Conservation (phyloP, 1,140 invertebrate species). For the Drosophila tropicalis region DNA sequence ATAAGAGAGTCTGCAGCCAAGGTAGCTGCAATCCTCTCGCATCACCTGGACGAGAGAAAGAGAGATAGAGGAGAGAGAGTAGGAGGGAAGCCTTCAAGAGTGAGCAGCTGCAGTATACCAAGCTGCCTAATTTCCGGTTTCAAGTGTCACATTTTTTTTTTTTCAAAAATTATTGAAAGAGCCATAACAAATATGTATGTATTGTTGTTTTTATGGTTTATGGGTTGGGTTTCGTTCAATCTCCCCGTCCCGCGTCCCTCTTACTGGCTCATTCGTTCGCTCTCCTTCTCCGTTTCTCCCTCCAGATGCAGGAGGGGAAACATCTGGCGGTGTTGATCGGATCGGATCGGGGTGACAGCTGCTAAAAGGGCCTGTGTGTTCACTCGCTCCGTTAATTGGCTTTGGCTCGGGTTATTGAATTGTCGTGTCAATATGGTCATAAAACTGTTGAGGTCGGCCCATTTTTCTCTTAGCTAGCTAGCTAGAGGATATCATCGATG, state of each 20-base stretch:
- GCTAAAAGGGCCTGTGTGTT: slow-evolving; percentile 63
- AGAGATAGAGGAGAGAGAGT: no score
- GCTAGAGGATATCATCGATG: slow-evolving; percentile 19
- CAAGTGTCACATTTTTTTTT: slow-evolving; percentile 70
- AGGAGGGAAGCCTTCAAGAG: slow-evolving; percentile 39
- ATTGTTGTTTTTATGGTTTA: slow-evolving; percentile 68
- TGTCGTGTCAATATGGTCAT: slow-evolving; percentile 75
- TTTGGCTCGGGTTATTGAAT: slow-evolving; percentile 59
- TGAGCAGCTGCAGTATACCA: slow-evolving; percentile 58
- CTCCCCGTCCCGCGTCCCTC: slow-evolving; percentile 18
- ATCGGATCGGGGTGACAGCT: slow-evolving; percentile 58
- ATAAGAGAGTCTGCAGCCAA: neutral
- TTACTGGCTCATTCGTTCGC: slow-evolving; percentile 16
- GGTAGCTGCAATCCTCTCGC: neutral
- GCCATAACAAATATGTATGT: slow-evolving; percentile 67
- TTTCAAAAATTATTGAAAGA: slow-evolving; percentile 72
- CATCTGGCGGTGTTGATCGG: slow-evolving; percentile 59
- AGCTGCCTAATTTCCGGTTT: slow-evolving; percentile 77
- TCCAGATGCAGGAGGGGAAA: slow-evolving; percentile 38
- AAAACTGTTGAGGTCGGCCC: slow-evolving; percentile 58
- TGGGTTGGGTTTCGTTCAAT: slow-evolving; percentile 51
- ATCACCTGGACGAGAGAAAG: slow-evolving; percentile 13
- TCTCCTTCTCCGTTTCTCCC: slow-evolving; percentile 8
- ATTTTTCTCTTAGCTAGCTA: slow-evolving; percentile 1
- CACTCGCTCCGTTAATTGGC: slow-evolving; percentile 34